Conservation (phyloP, 2,888 invertebrate genomes). For the Aphodius sticticus region DNA sequence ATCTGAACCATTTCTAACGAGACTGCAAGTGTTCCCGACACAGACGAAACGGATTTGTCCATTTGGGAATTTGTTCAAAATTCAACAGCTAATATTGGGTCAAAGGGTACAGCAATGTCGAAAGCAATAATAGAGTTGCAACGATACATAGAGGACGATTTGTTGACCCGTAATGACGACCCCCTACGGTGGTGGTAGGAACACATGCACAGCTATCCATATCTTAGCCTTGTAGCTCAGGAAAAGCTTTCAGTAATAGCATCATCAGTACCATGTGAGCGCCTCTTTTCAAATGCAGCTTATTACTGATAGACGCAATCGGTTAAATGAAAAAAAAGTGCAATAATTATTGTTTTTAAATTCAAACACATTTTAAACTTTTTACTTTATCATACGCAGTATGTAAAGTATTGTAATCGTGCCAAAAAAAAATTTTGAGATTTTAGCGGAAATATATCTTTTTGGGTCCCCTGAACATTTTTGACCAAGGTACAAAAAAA, state of each 20-base stretch:
- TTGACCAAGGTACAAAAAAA: neutral
- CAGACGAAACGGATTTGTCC: conserved; percentile 9
- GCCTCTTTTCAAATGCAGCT: neutral
- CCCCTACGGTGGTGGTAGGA: conserved; percentile 34
- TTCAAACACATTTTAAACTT: neutral
- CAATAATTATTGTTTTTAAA: conserved; percentile 8
- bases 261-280: neutral
- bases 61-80: conserved; percentile 23
- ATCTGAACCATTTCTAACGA: neutral
- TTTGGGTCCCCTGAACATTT: too few relatives aligned
- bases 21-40: neutral
- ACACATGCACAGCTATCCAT: conserved; percentile 18
- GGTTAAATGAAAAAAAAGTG: neutral
- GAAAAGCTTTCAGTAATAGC: conserved; percentile 28
- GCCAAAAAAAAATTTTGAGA: too few relatives aligned
- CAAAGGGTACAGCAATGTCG: conserved; percentile 19
- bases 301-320: neutral
- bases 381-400: too few relatives aligned
- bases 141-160: conserved; percentile 32
- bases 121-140: conserved; percentile 36
- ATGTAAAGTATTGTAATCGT: too few relatives aligned
- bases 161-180: conserved; percentile 29
- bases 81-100: neutral
- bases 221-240: conserved; percentile 28
- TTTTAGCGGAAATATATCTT: too few relatives aligned